Conservation (phyloP, 2,113 vertebrate species). For the Pseudorasbora parva region DNA sequence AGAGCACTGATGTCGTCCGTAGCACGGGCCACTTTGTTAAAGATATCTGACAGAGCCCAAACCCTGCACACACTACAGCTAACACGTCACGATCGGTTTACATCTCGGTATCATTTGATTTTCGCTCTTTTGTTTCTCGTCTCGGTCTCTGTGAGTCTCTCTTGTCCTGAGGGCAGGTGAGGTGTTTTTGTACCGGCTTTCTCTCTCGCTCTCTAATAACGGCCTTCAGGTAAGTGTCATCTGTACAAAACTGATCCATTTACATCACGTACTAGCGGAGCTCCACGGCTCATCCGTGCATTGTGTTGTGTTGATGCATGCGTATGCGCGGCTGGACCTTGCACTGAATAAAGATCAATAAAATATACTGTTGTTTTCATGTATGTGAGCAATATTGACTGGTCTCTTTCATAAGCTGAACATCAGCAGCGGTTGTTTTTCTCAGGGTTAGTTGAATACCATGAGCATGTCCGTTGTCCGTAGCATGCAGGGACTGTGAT, state of each 20-base stretch:
- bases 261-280: background rate
- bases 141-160: conserved; percentile 13
- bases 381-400: background rate
- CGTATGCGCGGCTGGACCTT: background rate
- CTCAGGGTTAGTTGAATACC: background rate
- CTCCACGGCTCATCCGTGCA: background rate
- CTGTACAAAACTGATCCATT: conserved; percentile 11
- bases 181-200: conserved; percentile 34
- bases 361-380: background rate
- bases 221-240: conserved; percentile 35
- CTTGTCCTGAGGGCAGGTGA: conserved; percentile 30
- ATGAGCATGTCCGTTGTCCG: background rate
- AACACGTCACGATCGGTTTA: conserved; percentile 25
- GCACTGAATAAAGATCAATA: background rate
- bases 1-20: conserved; percentile 29
- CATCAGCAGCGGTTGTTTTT: background rate
- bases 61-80: conserved; percentile 23
- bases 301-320: background rate
- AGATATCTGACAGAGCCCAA: conserved; percentile 21
- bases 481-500: conserved; percentile 15
- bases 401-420: background rate
- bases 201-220: conserved; percentile 18
- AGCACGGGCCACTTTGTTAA: conserved; percentile 25
- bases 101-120: conserved; percentile 29
- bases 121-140: conserved; percentile 12